Evolutionary conservation across 2,888 invertebrate species (phyloP).

Genomic region (Alloscopus bannaensis): DNA sequence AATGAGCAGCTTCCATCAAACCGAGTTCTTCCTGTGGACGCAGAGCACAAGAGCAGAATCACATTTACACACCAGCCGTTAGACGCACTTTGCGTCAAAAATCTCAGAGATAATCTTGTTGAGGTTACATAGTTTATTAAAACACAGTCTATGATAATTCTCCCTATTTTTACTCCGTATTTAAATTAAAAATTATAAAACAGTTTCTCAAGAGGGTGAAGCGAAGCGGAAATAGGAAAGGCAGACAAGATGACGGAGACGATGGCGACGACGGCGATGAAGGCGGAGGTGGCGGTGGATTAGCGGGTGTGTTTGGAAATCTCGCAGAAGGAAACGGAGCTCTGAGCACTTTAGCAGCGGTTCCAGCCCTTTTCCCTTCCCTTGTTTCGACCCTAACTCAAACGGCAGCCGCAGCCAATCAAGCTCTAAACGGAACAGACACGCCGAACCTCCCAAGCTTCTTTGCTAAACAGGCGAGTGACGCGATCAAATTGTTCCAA

Average conservation of each 20-base stretch:
- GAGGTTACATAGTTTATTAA: conserved; percentile 35
- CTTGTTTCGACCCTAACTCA: conserved; percentile 43
- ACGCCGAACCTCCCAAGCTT: conserved; percentile 54
- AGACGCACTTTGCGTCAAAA: conserved; percentile 30
- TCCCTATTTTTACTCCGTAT: no score
- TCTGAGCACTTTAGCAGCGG: conserved; percentile 12
- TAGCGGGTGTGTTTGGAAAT: conserved; percentile 16
- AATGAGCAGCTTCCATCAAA: conserved; percentile 23
- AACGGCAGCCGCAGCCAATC: conserved; percentile 18
- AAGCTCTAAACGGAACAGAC: conserved; percentile 50
- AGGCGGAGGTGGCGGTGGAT: conserved; percentile 37
- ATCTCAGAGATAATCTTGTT: conserved; percentile 28
- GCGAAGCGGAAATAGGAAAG: conserved; percentile 24
- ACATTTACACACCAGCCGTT: conserved; percentile 22
- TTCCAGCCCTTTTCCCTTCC: conserved; percentile 48
- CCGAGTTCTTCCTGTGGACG: conserved; percentile 54
- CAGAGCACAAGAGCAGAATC: conserved; percentile 48
- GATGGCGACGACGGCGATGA: conserved; percentile 43
- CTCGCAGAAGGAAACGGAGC: conserved; percentile 44
- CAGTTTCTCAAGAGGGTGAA: conserved; percentile 56
- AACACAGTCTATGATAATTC: no score
- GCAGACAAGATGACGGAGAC: conserved; percentile 43
- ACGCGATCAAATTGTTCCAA: conserved; percentile 42
- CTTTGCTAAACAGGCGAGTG: conserved; percentile 9
- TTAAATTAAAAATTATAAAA: not conserved